Percentiles rank a stretch among this genome's conserved stretches.
Conservation (phyloP, 2,797 vertebrate species). For the Synaphobranchus kaupii region DNA sequence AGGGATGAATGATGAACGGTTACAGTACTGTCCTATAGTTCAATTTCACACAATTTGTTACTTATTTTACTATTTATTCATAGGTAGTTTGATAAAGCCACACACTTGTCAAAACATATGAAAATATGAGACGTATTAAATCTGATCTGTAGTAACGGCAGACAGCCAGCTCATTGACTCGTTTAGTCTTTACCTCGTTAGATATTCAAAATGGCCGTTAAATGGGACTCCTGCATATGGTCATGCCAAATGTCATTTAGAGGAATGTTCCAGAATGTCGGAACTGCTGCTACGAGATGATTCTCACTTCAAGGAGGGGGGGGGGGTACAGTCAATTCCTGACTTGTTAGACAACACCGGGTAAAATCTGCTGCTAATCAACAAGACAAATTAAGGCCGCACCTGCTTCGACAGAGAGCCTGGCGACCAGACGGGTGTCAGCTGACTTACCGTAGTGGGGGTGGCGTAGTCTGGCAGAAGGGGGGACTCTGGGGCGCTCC, state of each 20-base stretch:
- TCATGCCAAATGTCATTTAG: background rate
- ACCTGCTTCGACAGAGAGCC: background rate
- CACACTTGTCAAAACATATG: background rate
- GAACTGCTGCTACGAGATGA: background rate
- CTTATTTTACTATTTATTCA: background rate
- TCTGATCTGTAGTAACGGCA: background rate
- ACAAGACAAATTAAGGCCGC: constrained; percentile 19
- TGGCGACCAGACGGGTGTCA: background rate
- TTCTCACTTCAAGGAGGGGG: background rate
- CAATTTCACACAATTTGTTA: background rate
- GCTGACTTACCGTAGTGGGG: background rate
- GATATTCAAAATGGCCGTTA: background rate
- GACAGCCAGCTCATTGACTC: background rate
- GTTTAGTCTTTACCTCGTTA: background rate
- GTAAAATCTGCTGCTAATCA: constrained; percentile 13
- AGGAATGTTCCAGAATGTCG: background rate
- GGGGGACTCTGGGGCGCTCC: background rate
- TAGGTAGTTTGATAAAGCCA: background rate
- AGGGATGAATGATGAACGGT: background rate
- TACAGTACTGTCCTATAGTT: background rate
- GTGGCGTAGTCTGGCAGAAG: background rate
- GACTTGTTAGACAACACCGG: constrained; percentile 9
- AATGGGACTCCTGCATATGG: background rate
- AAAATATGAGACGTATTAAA: background rate
- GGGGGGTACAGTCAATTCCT: background rate